phyloP scores from a whole-genome alignment of 2,888 invertebrate genomes.

The Teleogryllus oceanicus region DNA sequence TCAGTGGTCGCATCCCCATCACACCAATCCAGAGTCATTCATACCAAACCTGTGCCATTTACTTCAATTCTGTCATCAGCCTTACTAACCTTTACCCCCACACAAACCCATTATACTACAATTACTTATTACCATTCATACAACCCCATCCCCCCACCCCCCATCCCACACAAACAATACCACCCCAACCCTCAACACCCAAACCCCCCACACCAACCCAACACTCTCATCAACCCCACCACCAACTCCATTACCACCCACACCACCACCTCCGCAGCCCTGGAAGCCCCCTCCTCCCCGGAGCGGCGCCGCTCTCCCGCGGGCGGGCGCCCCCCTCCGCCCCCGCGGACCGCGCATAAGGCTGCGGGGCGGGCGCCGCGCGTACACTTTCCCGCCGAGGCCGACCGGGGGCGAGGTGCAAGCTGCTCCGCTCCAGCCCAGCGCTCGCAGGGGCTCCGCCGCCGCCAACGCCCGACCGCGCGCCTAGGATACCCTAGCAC shows the following conservation, averaged over 20 bases:
- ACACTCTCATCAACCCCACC: not conserved
- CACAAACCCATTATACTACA: too few relatives aligned
- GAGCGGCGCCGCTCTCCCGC: not conserved
- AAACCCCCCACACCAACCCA: not conserved
- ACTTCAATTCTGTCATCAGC: too few relatives aligned
- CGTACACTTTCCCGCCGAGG: constrained; percentile 4
- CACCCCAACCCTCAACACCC: not conserved
- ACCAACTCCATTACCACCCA: not conserved
- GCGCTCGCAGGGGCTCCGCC: not conserved
- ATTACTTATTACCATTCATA: too few relatives aligned
- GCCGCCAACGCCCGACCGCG: not conserved
- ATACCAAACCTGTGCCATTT: too few relatives aligned
- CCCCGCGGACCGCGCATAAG: not conserved
- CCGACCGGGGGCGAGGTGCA: not conserved
- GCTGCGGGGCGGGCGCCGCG: not conserved
- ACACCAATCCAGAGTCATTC: too few relatives aligned
- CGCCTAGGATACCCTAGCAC: not conserved
- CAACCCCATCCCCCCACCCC: too few relatives aligned
- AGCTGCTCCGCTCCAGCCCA: too few relatives aligned
- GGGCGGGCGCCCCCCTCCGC: not conserved
- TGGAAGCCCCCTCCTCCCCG: not conserved
- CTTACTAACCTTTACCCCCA: too few relatives aligned
- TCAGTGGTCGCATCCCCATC: too few relatives aligned
- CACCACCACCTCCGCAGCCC: not conserved
- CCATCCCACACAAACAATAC: not conserved